Conservation (phyloP, 1,140 invertebrate genomes). For the Cardiocondyla obscurior region DNA sequence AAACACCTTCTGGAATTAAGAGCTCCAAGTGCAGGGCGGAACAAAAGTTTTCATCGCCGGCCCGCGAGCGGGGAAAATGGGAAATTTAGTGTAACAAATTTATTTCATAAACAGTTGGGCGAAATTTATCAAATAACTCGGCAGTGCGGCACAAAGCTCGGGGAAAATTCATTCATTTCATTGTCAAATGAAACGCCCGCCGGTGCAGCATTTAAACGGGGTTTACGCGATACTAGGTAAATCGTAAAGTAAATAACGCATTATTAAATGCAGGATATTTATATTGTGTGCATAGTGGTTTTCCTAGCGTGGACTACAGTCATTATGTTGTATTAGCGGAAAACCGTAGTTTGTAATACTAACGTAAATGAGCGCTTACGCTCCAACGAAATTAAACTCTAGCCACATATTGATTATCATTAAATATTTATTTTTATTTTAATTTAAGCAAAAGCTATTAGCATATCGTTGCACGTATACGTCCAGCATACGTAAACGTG, state of each 20-base stretch:
- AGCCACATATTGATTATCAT: background rate
- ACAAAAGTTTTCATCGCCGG: background rate
- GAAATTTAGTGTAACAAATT: slow-evolving; percentile 33
- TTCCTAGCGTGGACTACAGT: background rate
- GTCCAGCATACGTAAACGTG: no score
- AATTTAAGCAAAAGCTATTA: background rate
- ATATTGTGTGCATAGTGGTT: background rate
- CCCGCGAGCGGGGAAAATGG: background rate
- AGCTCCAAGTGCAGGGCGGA: background rate
- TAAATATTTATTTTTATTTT: no score
- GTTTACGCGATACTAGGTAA: slow-evolving; percentile 17
- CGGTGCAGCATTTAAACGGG: slow-evolving; percentile 15
- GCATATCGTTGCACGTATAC: background rate
- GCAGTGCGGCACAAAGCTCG: background rate
- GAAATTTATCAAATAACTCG: slow-evolving; percentile 38
- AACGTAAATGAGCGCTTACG: background rate
- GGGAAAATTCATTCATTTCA: slow-evolving; percentile 39
- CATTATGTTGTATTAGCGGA: slow-evolving; percentile 22
- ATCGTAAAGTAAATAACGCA: slow-evolving; percentile 41
- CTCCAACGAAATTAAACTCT: background rate
- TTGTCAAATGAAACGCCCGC: slow-evolving; percentile 26
- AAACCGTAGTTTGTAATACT: slow-evolving; percentile 11
- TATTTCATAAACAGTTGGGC: background rate
- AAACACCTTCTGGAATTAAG: background rate
- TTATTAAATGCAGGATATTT: slow-evolving; percentile 45